Evolutionary conservation across 2,888 invertebrate species (phyloP).

Genomic region (Stenolophus ochropezus): DNA sequence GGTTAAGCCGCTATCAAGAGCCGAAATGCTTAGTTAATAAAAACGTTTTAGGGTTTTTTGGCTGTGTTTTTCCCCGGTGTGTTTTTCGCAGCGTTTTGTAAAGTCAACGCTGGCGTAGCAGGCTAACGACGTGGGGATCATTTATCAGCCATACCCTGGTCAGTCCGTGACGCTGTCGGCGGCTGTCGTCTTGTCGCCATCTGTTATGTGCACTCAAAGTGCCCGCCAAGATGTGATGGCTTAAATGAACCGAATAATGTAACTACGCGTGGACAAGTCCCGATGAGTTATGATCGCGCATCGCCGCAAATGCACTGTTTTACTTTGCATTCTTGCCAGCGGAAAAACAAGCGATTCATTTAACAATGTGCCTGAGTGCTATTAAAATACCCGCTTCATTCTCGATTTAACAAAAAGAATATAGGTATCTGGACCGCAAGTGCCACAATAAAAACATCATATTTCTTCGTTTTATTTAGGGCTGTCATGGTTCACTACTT

Average conservation of each 20-base stretch:
- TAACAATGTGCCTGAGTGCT: not conserved
- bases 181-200: not conserved
- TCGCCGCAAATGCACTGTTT: not conserved
- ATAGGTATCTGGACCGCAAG: too few species aligned
- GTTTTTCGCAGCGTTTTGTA: not conserved
- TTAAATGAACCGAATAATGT: slow-evolving; percentile 17
- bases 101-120: slow-evolving; percentile 3
- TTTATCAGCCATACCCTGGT: slow-evolving; percentile 2
- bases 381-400: not conserved
- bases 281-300: not conserved
- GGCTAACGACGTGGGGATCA: not conserved
- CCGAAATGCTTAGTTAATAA: not conserved
- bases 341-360: not conserved
- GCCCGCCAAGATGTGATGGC: not conserved
- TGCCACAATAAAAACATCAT: too few species aligned
- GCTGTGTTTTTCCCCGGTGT: not conserved
- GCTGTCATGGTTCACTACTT: too few species aligned
- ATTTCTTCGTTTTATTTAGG: too few species aligned
- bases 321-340: not conserved
- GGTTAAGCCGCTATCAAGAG: not conserved
- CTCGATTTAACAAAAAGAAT: not conserved
- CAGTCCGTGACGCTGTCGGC: not conserved
- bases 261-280: not conserved
- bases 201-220: slow-evolving; percentile 12
- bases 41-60: not conserved